Evolutionary conservation across 1,140 invertebrate species (phyloP), one percentile per base, ranked within the genome.

Genomic region (Caenorhabditis inopinata): DNA sequence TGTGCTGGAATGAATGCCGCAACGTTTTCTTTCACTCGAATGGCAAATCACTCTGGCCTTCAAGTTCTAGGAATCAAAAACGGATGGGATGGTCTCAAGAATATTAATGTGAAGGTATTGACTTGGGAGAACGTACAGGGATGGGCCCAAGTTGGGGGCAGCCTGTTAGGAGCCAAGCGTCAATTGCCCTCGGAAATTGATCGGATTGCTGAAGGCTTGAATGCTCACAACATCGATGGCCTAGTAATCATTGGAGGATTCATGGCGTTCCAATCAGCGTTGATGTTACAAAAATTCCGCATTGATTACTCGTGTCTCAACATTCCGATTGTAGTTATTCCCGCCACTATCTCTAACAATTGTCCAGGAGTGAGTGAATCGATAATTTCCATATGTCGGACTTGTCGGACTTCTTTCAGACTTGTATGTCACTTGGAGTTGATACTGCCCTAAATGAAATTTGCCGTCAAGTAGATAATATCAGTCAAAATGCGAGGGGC

Each of bases 1-100:
- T 68, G 58, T 42, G 58, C 58, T 42, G 58, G 58, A 38, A 68
- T 68, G 58, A 68, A 68, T 42, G 58, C 58, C 23, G 58, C 58
- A 23, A 68, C 58, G 23, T 68, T 18, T 21, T 68, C 58, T 0
- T 68, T 68, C 58, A 42, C 32, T 21, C 14, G 58, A 68, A 68
- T 68, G 58, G 58, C 58, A 7, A 68, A 68, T 42, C 58, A 68
- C 58, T 42, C 32, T 38, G n/a, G 58, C 18, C 35, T 68, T 21
- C 32, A 68, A 68, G 58, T 68, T 0, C 29, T 68, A 12, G 58
- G 58, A 68, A 68, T 68, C 58, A 68, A 38, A 21, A 35, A 68
- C 32, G 58, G 58, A 23, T 68, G 58, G 58, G 58, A 68, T 27
- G 58, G 58, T 38, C n/a, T 68, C 3, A 68, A 68, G n/a, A 68